These are phyloP conservation scores for Lamprotornis superbus DNA, from an alignment of 2,113 vertebrate genomes.

Conservation along the genomic window DNA sequence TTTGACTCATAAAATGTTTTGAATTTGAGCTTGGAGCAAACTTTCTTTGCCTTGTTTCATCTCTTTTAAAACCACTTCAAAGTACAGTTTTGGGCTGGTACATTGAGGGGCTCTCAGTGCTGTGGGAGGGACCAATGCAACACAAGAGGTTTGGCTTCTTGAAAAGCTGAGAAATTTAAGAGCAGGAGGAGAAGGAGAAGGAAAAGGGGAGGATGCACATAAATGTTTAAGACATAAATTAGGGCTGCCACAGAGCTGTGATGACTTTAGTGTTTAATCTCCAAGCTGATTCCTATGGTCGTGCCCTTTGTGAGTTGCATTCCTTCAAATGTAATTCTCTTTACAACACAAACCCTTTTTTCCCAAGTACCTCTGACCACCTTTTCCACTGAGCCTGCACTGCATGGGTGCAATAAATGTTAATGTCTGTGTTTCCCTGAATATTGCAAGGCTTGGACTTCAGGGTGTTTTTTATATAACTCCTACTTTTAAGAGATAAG, in stretches of 20 bases:
- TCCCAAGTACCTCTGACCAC: background rate
- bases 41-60: background rate
- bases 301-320: background rate
- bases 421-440: background rate
- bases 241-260: background rate
- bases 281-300: background rate
- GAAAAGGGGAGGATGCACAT: background rate
- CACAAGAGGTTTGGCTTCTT: background rate
- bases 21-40: background rate
- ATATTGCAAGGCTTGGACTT: background rate
- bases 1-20: background rate
- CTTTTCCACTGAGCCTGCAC: background rate
- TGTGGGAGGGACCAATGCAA: background rate
- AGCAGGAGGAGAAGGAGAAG: background rate
- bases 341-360: fast-evolving
- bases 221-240: background rate
- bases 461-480: background rate
- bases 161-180: background rate
- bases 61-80: background rate
- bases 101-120: fast-evolving
- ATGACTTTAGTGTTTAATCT: background rate
- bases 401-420: fast-evolving
- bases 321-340: background rate
- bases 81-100: background rate
- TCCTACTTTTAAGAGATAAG: background rate